Conservation (phyloP, 1,140 invertebrate genomes). For the Microvelia longipes region DNA sequence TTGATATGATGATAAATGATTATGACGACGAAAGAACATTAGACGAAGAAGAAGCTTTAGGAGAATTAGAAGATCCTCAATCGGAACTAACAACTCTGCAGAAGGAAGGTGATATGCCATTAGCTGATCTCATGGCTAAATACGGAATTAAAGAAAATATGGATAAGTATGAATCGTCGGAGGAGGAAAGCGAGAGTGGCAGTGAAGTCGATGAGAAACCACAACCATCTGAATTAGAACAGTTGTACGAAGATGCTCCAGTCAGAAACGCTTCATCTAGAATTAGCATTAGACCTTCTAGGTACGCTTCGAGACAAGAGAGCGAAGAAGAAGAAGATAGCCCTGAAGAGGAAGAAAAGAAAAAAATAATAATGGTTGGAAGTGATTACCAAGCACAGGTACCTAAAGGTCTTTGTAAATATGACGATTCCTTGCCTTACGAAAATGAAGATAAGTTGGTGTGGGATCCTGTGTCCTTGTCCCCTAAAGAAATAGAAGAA, state of each 20-base stretch:
- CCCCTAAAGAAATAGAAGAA: slow-evolving; percentile 57
- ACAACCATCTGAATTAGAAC: slow-evolving; percentile 32
- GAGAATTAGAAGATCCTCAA: slow-evolving; percentile 67
- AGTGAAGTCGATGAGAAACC: slow-evolving; percentile 32
- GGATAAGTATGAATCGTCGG: slow-evolving; percentile 28
- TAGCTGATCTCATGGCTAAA: slow-evolving; percentile 77
- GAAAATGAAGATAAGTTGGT: slow-evolving; percentile 91
- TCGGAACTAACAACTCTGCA: slow-evolving; percentile 73
- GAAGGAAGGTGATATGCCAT: slow-evolving; percentile 71
- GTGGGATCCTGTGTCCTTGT: slow-evolving; percentile 72
- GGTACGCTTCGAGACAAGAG: slow-evolving; percentile 29
- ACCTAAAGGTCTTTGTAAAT: slow-evolving; percentile 64
- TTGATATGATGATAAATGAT: slow-evolving; percentile 89
- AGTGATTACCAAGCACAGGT: slow-evolving; percentile 85
- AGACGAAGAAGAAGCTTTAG: slow-evolving; percentile 90
- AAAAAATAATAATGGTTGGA: slow-evolving; percentile 83
- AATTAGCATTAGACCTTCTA: slow-evolving; percentile 27
- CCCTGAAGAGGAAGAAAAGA: slow-evolving; percentile 51
- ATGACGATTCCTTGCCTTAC: slow-evolving; percentile 84
- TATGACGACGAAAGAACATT: slow-evolving; percentile 91
- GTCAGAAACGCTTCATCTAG: slow-evolving; percentile 16
- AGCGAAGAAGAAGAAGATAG: slow-evolving; percentile 58
- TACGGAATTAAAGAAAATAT: slow-evolving; percentile 49
- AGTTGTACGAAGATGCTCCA: slow-evolving; percentile 39
- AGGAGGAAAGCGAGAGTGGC: slow-evolving; percentile 31